Evolutionary conservation across 2,888 invertebrate species (phyloP), one percentile per base, ranked within the genome.

Genomic region (Patella pellucida): DNA sequence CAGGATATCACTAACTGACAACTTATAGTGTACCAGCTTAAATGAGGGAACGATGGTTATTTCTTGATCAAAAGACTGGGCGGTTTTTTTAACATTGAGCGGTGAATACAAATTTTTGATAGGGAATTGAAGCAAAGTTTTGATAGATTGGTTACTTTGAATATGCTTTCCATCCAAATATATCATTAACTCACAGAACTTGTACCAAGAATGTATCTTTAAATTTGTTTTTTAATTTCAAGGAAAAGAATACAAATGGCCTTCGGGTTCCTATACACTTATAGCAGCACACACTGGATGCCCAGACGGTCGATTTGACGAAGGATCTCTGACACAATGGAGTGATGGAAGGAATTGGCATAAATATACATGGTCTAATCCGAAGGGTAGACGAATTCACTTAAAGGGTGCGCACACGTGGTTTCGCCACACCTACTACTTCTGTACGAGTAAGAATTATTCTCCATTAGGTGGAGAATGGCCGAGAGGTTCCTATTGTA

Each of bases 331-430:
- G 62, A 62, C 62, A 23, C 62, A 62, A 11, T 62, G 62, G 62
- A 14, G 62, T 12, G 62, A 62, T 62, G 62, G 62, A 15, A 62
- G 62, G 23, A 62, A 62, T 23, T 62, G 62, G 62, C 62, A 62
- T 62, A 9, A 11, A 9, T 62, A 62, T 62, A 23, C 62, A 23
- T 12, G 19, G 19, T 23, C 11, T 14, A 9, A 41, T 9, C 41
- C 41, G 41, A 62, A 62, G 23, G 14, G 9, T 23, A 62, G 23
- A 62, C 19, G 12, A 1, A 23, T 62, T 14, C 62, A 62, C 14
- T 62, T 62, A 62, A 62, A 62, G 4, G 62, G 62, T 2, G 62
- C 23, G 23, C 62, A 62, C 23, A 62, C 19, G 19, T 19, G 19
- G 3, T 23, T 23, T 11, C 62, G 62, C 3, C 62, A 62, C 15